Evolutionary conservation across 2,888 invertebrate species (phyloP).

Genomic region (Chloroclysta siterata): DNA sequence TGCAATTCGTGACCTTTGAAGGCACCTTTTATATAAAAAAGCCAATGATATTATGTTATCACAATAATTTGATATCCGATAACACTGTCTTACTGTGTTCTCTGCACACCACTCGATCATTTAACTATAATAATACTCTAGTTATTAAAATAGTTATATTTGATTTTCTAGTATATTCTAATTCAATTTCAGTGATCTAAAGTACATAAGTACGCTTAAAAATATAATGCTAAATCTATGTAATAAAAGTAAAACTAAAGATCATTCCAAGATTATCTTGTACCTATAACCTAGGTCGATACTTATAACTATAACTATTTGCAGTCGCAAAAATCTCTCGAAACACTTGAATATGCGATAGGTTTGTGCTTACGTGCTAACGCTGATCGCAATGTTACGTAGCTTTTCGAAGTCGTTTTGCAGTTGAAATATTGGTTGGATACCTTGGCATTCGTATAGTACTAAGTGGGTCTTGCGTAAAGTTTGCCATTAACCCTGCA

Average conservation of each 20-base stretch:
- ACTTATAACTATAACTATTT: constrained; percentile 31
- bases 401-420: constrained; percentile 26
- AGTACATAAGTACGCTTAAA: constrained; percentile 15
- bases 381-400: constrained; percentile 22
- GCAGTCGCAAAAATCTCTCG: constrained; percentile 23
- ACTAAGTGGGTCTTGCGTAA: constrained; percentile 38
- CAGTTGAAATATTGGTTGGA: constrained; percentile 19
- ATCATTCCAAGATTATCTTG: constrained; percentile 23
- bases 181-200: constrained; percentile 15
- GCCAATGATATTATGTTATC: constrained; percentile 66
- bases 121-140: constrained; percentile 20
- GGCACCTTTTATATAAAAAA: constrained; percentile 70
- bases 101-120: constrained; percentile 21
- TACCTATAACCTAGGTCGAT: constrained; percentile 21
- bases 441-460: constrained; percentile 33
- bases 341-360: constrained; percentile 17
- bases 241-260: constrained; percentile 21
- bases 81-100: constrained; percentile 27
- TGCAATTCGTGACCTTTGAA: constrained; percentile 71
- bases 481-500: constrained; percentile 45
- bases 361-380: constrained; percentile 24
- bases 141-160: constrained; percentile 19
- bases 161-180: constrained; percentile 19
- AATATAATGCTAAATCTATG: constrained; percentile 22
- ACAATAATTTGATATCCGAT: constrained; percentile 40